Percentiles rank a stretch among this genome's conserved stretches.
Conservation (phyloP, 2,888 invertebrate genomes). For the Gandaritis pyraliata region DNA sequence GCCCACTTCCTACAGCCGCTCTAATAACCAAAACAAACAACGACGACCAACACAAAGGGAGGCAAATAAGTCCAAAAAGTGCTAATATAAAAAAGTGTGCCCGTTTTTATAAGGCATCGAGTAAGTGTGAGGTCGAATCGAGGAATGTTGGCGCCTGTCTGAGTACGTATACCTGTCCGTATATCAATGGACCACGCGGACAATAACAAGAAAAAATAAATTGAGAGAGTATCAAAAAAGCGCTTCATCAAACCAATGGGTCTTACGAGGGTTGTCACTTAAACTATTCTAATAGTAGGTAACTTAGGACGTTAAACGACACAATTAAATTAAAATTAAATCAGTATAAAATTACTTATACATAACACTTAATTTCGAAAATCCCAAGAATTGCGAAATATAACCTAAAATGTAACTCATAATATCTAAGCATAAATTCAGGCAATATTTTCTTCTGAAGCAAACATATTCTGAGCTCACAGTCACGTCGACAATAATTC, state of each 20-base stretch:
- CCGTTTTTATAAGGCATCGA: slow-evolving; percentile 80
- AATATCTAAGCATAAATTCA: slow-evolving; percentile 11
- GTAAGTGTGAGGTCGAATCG: slow-evolving; percentile 83
- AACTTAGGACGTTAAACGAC: neutral
- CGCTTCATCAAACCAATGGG: slow-evolving; percentile 80
- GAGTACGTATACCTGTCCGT: slow-evolving; percentile 84
- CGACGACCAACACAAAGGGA: slow-evolving; percentile 75
- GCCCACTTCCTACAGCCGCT: slow-evolving; percentile 80
- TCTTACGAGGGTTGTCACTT: slow-evolving; percentile 78
- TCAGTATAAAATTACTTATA: too few relatives aligned
- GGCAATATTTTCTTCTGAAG: slow-evolving; percentile 20
- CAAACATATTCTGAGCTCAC: slow-evolving; percentile 20
- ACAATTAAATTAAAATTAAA: too few relatives aligned
- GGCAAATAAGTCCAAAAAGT: slow-evolving; percentile 81
- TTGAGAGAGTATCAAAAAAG: slow-evolving; percentile 77
- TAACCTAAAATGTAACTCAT: too few relatives aligned
- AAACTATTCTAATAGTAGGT: slow-evolving; percentile 11
- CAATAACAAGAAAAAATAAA: slow-evolving; percentile 75
- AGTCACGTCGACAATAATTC: slow-evolving; percentile 56
- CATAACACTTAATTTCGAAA: too few relatives aligned
- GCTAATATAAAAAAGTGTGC: slow-evolving; percentile 81
- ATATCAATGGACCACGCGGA: slow-evolving; percentile 81
- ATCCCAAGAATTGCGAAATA: too few relatives aligned
- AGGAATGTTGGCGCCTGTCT: slow-evolving; percentile 85
- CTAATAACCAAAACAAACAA: slow-evolving; percentile 84